Evolutionary conservation across 2,888 invertebrate species (phyloP), one percentile per base, ranked within the genome.

Genomic region (Gymnosoma rotundatum): DNA sequence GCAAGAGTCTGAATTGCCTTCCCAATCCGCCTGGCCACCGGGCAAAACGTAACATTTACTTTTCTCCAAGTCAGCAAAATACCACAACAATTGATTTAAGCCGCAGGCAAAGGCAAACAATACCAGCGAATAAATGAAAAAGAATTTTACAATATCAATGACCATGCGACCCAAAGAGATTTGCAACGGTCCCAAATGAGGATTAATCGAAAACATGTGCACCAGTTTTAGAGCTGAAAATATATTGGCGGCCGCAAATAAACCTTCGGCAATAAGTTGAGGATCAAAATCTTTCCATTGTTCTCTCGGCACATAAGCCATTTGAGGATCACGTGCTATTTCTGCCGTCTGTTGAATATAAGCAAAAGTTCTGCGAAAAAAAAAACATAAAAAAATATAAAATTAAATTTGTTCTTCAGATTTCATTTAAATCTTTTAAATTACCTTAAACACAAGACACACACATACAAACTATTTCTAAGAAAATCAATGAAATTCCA

Each of bases 401-500:
- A 25, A 25, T 25, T 25, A 25, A 25, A 25, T 25, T 25, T 48
- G 2, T 9, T 2, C 50, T 52, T 18, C 6, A 20, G 9, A 0
- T 3, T 18, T 3, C 1, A 18, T 52, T 18, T 18, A 10, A 9
- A 18, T 7, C 10, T 32, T 32, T n/a, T 0, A 14, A 16, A 14
- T 38, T 52, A 93, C 88, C 94, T 93, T 7, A 97, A 92, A 38
- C 96, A 89, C 45, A 94, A 94, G 10, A 96, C 96, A 6, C 94
- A 93, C 56, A 96, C 94, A 92, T 98, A 99, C 3, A 98, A 93
- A 0, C 95, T 95, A 92, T 98, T 98, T 58, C 98, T 94, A 7
- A 96, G 96, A 90, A 98, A 98, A 93, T 99, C 98, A 72, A 99
- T 97, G 89, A 98, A 97, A 92, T 99, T 99, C 98, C 98, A 99